These are phyloP conservation scores for Taphrorychus bicolor DNA, from an alignment of 2,888 invertebrate species.

Conservation along the genomic window DNA sequence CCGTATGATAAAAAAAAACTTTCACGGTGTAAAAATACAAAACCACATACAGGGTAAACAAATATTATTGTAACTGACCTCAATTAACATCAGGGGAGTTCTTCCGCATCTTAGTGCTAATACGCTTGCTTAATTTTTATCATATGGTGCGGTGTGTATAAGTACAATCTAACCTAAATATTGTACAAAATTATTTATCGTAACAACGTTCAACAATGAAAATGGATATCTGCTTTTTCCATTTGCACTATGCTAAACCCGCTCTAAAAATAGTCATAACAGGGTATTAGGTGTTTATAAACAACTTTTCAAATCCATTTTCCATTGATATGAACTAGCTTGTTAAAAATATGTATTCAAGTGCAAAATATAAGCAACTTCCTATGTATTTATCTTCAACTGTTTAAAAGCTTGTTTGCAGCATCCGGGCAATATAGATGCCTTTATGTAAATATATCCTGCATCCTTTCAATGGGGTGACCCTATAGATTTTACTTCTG, in stretches of 20 bases:
- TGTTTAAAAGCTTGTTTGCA: too few species aligned
- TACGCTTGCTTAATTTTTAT: slow-evolving; percentile 11
- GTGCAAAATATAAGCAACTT: slow-evolving; percentile 1
- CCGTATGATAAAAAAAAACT: slow-evolving; percentile 30
- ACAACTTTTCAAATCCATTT: slow-evolving; percentile 36
- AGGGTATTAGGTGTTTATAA: slow-evolving; percentile 46
- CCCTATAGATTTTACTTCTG: too few species aligned
- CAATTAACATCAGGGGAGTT: background rate
- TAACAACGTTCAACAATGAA: background rate
- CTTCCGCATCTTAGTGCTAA: background rate
- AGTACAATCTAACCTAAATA: too few species aligned
- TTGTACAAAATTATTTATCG: too few species aligned
- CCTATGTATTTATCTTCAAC: too few species aligned
- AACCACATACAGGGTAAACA: slow-evolving; percentile 33
- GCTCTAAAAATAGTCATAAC: slow-evolving; percentile 37
- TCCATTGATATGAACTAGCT: slow-evolving; percentile 23
- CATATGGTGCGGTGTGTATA: slow-evolving; percentile 11
- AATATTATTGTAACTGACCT: slow-evolving; percentile 1
- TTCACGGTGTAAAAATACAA: slow-evolving; percentile 27
- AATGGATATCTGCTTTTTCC: background rate
- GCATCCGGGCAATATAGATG: background rate
- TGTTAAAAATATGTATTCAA: slow-evolving; percentile 21
- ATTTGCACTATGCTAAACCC: slow-evolving; percentile 7
- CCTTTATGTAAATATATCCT: too few species aligned
- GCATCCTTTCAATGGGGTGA: too few species aligned